Base-by-base conservation (phyloP, 64 coral and sea anemone genomes). In the Stichodactyla mertensii region DNA sequence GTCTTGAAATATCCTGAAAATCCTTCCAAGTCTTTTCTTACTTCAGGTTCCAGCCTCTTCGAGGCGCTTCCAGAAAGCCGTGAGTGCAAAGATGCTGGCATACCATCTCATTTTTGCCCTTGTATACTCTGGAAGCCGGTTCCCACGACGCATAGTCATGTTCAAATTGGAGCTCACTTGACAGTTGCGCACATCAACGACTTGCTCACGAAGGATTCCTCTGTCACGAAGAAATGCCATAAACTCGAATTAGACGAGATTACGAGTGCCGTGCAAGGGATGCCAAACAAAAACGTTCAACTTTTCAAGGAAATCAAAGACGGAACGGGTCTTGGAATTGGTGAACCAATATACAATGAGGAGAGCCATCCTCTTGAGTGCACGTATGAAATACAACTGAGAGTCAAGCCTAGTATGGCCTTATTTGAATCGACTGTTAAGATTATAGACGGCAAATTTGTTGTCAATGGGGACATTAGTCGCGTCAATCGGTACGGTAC, bases 101-200 rank as follows among this genome's bases (percentile, higher is more conserved):
- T 97, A 62, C 94, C 94, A 24, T 85, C 86, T 61, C 89, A 97
- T 51, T 97, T 97, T 84, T 97, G 94, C 31, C 94, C 94, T 4
- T 97, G 94, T 52, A 87, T 97, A 2, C 83, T 87, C 18, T 97
- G 91, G 91, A 88, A 93, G 13, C 91, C 91, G 23, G 78, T 93
- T 54, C 81, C 81, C 16, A 62, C 70, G 2, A 67, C 86, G 31
- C 87, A 93, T 79, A 84, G 88, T 77, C 94, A 97, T 84, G 88
- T 97, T 28, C 74, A 69, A 20, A 90, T 93, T 70, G 71, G 88
- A 4, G 94, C 85, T 52, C 79, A 80, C 45, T 70, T 83, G 20
- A 84, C 91, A 16, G 71, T 84, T 28, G 85, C 81, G 16, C 85
- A 85, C 28, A 93, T 97, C 20, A 93, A 97, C 74, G 84, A 84